phyloP scores from a whole-genome alignment of 2,113 vertebrate genomes.

The Sebastes schlegelii region DNA sequence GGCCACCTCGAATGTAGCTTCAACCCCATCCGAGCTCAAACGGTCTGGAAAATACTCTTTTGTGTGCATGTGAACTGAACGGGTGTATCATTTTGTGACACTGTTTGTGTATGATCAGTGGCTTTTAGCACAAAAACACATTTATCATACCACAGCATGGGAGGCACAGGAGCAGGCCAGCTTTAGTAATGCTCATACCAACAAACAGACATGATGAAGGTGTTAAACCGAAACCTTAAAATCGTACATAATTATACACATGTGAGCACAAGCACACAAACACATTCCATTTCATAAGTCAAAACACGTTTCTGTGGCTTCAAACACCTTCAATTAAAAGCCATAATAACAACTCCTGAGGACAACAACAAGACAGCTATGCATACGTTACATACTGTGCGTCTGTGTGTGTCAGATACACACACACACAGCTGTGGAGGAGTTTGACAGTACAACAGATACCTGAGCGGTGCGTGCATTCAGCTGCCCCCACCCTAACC shows the following conservation, averaged over 20 bases:
- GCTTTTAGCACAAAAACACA: conserved; percentile 33
- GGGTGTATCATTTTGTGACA: conserved; percentile 15
- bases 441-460: conserved; percentile 63
- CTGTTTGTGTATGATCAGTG: conserved; percentile 19
- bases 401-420: conserved; percentile 14
- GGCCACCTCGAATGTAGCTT: conserved; percentile 5
- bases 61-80: background rate
- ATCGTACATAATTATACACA: conserved; percentile 5
- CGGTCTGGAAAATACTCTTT: conserved; percentile 26
- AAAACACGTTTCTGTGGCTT: conserved; percentile 65
- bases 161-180: conserved; percentile 3
- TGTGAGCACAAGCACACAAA: conserved; percentile 6
- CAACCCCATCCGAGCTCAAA: conserved; percentile 24
- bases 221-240: conserved; percentile 10
- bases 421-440: conserved; percentile 37
- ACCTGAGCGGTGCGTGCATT: conserved; percentile 53
- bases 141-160: conserved; percentile 36
- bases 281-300: conserved; percentile 60
- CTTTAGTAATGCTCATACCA: conserved; percentile 27
- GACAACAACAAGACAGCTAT: conserved; percentile 43
- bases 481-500: conserved; percentile 71
- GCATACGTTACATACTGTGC: conserved; percentile 4
- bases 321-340: conserved; percentile 49
- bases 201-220: conserved; percentile 20
- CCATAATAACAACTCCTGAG: conserved; percentile 31